Percentiles rank a stretch among this genome's conserved stretches.
phyloP scores from a whole-genome alignment of 1,140 invertebrate genomes.

The Drosophila yakuba region DNA sequence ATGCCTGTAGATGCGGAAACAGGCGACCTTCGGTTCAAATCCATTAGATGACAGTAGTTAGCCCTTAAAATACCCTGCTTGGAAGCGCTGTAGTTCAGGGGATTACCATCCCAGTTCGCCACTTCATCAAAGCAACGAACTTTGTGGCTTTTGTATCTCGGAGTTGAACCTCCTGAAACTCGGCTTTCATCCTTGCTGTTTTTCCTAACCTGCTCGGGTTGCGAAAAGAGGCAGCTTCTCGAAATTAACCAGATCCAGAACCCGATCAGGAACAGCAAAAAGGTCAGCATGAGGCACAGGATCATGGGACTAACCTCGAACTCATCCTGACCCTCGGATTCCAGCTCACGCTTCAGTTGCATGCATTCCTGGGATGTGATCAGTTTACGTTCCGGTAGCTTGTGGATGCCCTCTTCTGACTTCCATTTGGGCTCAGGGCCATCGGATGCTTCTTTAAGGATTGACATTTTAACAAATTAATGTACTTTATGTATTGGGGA shows the following conservation, averaged over 20 bases:
- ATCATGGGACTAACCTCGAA: conserved; percentile 15
- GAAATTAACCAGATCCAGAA: conserved; percentile 45
- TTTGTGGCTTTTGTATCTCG: too few relatives aligned
- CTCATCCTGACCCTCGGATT: neutral
- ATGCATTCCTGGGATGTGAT: conserved; percentile 26
- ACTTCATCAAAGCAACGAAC: neutral
- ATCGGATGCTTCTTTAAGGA: neutral
- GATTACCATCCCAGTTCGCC: neutral
- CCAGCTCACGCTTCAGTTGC: conserved; percentile 29
- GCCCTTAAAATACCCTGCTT: neutral
- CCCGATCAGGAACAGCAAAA: conserved; percentile 34
- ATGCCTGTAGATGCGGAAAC: neutral
- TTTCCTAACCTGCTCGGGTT: too few relatives aligned
- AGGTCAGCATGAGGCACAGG: conserved; percentile 26
- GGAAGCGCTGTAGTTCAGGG: neutral
- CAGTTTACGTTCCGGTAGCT: neutral
- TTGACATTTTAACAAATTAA: neutral
- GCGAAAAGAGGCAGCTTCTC: conserved; percentile 22
- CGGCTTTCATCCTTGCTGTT: neutral
- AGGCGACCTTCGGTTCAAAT: too few relatives aligned
- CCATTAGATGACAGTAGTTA: neutral
- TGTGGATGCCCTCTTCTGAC: neutral
- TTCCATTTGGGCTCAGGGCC: neutral
- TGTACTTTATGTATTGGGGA: neutral
- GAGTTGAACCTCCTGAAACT: neutral